Evolutionary conservation across 2,888 invertebrate genomes (phyloP), one percentile per base, ranked within the genome.

Genomic region (Chymomyza amoena): DNA sequence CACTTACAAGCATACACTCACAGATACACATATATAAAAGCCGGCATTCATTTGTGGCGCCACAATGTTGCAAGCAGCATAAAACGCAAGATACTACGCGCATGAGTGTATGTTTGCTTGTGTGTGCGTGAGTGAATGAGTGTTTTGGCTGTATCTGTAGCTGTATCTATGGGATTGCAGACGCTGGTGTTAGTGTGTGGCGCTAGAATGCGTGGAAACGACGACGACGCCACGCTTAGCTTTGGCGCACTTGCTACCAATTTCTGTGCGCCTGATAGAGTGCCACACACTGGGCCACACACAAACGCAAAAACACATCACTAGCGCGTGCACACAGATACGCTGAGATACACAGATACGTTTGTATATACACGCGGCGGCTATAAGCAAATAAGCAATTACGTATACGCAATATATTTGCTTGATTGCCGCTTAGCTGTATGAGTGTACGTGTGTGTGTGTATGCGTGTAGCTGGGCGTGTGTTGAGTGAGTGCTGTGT

Each of bases 41-140:
- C 84, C 78, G 83, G 82, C 82, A 73, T 84, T 86, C 84, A 87
- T 84, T 69, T 75, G 80, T 5, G 81, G 87, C 83, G 79, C 76
- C 84, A 87, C 84, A 79, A 84, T 84, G 76, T 81, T 84, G 83
- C 79, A 66, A 72, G 63, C 56, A 57, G 68, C 68, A 76, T 76
- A 72, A 78, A 79, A 73, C 78, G 71, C 79, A 76, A 78, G 25
- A 20, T 10, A 57, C 57, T 15, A 57, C 25, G 25, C 18, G 16
- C 54, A 54, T 39, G 18, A 45, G 16, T n/a, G 51, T 20, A 2
- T 54, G 18, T 54, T 1, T 54, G 18, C n/a, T 6, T n/a, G 52
- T 16, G 52, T 52, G 39, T 39, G 39, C 7, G 39, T 13, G 39
- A 13, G 39, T 13, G 57, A 1, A 28, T 13, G 57, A 20, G 1